Percentiles rank a stretch among this genome's conserved stretches.
phyloP scores from a whole-genome alignment of 2,797 vertebrate species.

The Coendou prehensilis region DNA sequence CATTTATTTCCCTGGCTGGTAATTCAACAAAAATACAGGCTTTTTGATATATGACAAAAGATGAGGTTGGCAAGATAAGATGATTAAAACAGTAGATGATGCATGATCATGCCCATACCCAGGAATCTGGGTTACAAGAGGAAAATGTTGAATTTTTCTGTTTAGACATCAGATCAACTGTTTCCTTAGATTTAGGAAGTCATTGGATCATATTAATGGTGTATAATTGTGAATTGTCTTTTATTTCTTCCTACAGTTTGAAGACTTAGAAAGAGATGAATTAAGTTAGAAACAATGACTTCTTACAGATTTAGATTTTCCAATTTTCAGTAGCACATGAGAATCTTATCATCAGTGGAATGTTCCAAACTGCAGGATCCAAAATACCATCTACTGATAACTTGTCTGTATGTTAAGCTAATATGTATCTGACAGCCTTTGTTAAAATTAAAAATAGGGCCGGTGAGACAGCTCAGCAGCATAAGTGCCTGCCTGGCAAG shows the following conservation, averaged over 20 bases:
- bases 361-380: not conserved
- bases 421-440: not conserved
- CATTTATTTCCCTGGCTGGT: not conserved
- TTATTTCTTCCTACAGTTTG: constrained; percentile 54
- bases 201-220: not conserved
- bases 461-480: no score
- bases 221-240: not conserved
- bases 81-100: not conserved
- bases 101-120: not conserved
- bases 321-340: not conserved
- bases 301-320: not conserved
- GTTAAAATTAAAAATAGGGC: constrained; percentile 32
- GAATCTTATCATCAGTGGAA: not conserved
- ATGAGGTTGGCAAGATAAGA: not conserved
- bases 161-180: not conserved
- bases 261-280: not conserved
- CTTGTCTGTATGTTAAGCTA: not conserved
- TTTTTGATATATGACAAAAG: not conserved
- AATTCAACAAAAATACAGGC: not conserved
- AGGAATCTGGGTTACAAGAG: not conserved
- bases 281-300: not conserved
- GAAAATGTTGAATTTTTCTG: not conserved
- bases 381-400: not conserved
- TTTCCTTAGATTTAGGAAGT: constrained; percentile 38
- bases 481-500: no score